Base-by-base conservation (phyloP, 2,113 vertebrate genomes). In the Fukomys damarensis region DNA sequence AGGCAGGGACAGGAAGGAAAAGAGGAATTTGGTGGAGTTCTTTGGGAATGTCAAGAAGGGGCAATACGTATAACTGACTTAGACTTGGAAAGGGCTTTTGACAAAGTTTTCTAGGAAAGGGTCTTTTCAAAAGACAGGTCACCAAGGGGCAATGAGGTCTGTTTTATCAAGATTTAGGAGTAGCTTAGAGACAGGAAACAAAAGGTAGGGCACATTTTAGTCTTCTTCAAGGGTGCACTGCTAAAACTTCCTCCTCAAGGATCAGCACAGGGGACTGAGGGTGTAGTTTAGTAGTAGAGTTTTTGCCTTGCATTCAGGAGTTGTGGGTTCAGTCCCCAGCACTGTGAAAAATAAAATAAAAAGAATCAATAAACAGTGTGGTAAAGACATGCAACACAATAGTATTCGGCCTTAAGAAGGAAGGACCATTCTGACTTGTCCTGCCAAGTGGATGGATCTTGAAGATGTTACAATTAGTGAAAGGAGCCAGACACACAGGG, bases 121-220 rank as follows among this genome's bases (percentile, higher is more conserved):
- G n/a, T 77, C 24, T 95, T 93, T 89, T 90, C 70, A 93, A 95
- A 90, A 30, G 4, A 81, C 82, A 89, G 77, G 56, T 97, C 85
- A 58, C 63, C 56, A 8, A 58, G 61, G 92, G 24, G 3, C n/a
- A 92, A 79, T 58, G 26, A 56, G 26, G 28, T 87, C 38, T 94
- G 28, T 94, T 66, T 89, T 49, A 93, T 94, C 11, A 79, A 77
- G 68, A 91, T 65, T 30, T 68, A 54, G 13, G 65, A 95, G 66
- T 52, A 32, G 24, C 56, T 94, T 49, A 49, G 56, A 85, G 63
- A 81, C 52, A 54, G 46, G 93, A 94, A 93, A 83, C 3, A 65
- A 86, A 92, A 56, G 0, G 32, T 28, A 16, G 46, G 24, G 19
- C 26, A 72, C 63, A 76, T 85, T 85, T 59, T 89, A 80, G 86